Evolutionary conservation across 2,888 invertebrate species (phyloP).

Genomic region (Osedax fenrisi): DNA sequence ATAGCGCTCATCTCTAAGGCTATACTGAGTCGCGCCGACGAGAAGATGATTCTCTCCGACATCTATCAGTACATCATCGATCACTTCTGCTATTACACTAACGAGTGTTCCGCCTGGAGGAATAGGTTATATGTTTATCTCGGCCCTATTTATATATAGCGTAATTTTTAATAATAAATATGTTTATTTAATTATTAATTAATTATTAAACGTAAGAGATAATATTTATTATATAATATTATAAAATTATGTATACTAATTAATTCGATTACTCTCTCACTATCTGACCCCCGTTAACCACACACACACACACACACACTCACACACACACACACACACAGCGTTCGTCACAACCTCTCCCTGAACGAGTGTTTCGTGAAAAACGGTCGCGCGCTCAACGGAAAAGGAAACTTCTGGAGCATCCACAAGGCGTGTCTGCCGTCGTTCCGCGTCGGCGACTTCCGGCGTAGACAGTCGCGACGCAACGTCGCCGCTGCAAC

Average conservation of each 20-base stretch:
- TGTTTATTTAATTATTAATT: too few relatives aligned
- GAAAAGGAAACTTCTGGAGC: constrained; percentile 96
- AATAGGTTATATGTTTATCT: too few relatives aligned
- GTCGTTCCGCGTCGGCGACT: constrained; percentile 89
- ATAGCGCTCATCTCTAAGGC: constrained; percentile 49
- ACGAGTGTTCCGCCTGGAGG: constrained; percentile 45
- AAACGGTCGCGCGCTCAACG: constrained; percentile 57
- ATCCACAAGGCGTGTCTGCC: constrained; percentile 92
- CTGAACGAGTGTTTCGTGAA: constrained; percentile 48
- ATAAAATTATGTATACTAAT: too few relatives aligned
- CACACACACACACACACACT: too few relatives aligned
- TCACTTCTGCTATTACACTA: constrained; percentile 44
- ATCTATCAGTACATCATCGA: constrained; percentile 47
- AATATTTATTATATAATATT: too few relatives aligned
- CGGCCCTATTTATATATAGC: too few relatives aligned
- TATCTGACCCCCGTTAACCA: too few relatives aligned
- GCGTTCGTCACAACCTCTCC: constrained; percentile 46
- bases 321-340: too few relatives aligned
- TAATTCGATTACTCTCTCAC: too few relatives aligned
- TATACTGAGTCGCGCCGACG: constrained; percentile 40
- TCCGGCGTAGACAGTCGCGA: constrained; percentile 83
- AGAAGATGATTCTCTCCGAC: constrained; percentile 44
- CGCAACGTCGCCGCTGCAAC: constrained; percentile 58
- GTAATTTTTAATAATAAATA: too few relatives aligned
- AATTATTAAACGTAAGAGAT: too few relatives aligned